Percentiles rank a stretch among this genome's conserved stretches.
Evolutionary conservation across 2,113 vertebrate genomes (phyloP).

Genomic region (Paramormyrops kingsleyae): DNA sequence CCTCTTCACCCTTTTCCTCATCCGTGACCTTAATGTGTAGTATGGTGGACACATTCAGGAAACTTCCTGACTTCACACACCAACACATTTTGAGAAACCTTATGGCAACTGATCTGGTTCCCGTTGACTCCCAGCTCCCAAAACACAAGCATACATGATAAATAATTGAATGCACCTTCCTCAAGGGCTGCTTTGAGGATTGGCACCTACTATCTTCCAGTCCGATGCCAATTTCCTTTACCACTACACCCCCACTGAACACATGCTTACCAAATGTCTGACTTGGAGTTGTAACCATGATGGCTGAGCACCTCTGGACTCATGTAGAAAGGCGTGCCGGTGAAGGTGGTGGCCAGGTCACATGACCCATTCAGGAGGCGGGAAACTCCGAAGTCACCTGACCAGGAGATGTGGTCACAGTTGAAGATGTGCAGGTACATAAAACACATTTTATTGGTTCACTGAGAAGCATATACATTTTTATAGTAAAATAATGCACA

Average conservation of each 20-base stretch:
- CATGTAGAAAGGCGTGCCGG: constrained; percentile 79
- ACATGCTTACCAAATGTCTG: constrained; percentile 76
- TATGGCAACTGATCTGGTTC: not conserved
- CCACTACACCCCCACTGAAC: not conserved
- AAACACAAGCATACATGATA: not conserved
- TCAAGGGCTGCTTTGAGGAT: not conserved
- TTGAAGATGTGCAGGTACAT: not conserved
- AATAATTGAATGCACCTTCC: not conserved
- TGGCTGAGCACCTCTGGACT: constrained; percentile 77
- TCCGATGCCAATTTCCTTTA: not conserved
- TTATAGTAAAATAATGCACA: not conserved
- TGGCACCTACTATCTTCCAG: not conserved
- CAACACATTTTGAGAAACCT: not conserved
- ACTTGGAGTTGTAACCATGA: constrained; percentile 76
- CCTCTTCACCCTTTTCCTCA: not conserved
- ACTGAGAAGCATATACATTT: not conserved
- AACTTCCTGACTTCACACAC: not conserved
- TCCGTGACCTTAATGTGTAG: not conserved
- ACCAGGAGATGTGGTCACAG: constrained; percentile 20
- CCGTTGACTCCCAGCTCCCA: not conserved
- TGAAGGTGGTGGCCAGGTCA: constrained; percentile 80
- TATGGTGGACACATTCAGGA: not conserved
- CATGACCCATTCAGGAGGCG: constrained; percentile 74
- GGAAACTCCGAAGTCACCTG: constrained; percentile 85
- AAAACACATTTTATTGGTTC: not conserved